Percentiles rank a stretch among this genome's conserved stretches.
Evolutionary conservation across 2,113 vertebrate species (phyloP).

Genomic region (Actenoides lindsayi): DNA sequence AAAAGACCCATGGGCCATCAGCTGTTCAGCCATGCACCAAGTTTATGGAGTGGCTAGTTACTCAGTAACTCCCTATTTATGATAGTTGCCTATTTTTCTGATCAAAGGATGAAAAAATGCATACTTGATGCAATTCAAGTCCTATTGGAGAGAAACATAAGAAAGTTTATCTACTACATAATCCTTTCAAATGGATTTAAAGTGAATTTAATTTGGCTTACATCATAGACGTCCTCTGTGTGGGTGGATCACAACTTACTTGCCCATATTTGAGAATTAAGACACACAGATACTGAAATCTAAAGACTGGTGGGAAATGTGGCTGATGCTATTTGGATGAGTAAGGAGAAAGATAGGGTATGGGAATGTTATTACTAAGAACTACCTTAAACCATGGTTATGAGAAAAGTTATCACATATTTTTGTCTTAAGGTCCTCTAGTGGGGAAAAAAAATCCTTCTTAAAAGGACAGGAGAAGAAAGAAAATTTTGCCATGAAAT

Average conservation of each 20-base stretch:
- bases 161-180: background rate
- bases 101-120: background rate
- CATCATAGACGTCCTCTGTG: background rate
- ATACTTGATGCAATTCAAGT: background rate
- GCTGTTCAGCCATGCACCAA: background rate
- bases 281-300: background rate
- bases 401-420: background rate
- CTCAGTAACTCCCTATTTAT: background rate
- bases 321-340: background rate
- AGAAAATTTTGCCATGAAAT: background rate
- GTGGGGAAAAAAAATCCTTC: background rate
- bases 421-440: background rate
- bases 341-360: background rate
- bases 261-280: background rate
- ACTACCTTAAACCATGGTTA: background rate
- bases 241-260: background rate
- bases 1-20: background rate
- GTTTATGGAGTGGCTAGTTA: background rate
- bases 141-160: background rate
- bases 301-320: background rate
- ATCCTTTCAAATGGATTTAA: background rate
- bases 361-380: background rate
- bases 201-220: background rate
- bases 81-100: background rate
- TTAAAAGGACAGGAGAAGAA: background rate